Evolutionary conservation across 2,113 vertebrate species (phyloP), one percentile per base, ranked within the genome.

Genomic region (Sigmodon hispidus): DNA sequence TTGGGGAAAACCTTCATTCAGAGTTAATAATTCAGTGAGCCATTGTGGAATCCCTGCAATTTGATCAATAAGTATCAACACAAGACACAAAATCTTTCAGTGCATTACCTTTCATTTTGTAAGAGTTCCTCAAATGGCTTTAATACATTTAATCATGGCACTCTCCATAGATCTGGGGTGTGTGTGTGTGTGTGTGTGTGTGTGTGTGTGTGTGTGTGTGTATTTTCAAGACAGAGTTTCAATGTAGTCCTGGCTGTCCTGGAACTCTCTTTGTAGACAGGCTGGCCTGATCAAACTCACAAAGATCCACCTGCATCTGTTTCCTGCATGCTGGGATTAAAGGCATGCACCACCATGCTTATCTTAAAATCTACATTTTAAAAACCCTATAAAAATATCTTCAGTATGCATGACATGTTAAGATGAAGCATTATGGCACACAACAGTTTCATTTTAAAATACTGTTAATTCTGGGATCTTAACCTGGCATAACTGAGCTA

Each of bases 1-100:
- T 93, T 91, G 29, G 69, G 90, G 40, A 94, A 97, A 73, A 50
- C 72, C 36, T 83, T 76, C 65, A 92, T 50, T 81, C 83, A 79
- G 48, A 57, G 9, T 29, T 79, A 72, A 65, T 12, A 59, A 34
- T 90, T 92, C 22, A 59, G 4, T 76, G 29, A 96, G 43, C 88
- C 75, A 57, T 83, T 43, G 8, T 88, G 61, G 65, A 87, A 75
- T 43, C 79, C 61, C 76, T 55, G 6, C 29, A 29, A 91, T 17
- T 81, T 94, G 40, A 57, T 34, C 75, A 76, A 8, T 85, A 72
- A 75, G 2, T 4, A 50, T 48, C 89, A 40, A 10, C 7, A 67
- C 15, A 93, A 95, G 87, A 76, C 22, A 84, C 21, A 92, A 92
- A 48, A 72, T 75, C 17, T 84, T 91, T 55, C 87, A 19, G 55